Evolutionary conservation across 1,140 invertebrate species (phyloP).

Genomic region (Potamilus streckersoni): DNA sequence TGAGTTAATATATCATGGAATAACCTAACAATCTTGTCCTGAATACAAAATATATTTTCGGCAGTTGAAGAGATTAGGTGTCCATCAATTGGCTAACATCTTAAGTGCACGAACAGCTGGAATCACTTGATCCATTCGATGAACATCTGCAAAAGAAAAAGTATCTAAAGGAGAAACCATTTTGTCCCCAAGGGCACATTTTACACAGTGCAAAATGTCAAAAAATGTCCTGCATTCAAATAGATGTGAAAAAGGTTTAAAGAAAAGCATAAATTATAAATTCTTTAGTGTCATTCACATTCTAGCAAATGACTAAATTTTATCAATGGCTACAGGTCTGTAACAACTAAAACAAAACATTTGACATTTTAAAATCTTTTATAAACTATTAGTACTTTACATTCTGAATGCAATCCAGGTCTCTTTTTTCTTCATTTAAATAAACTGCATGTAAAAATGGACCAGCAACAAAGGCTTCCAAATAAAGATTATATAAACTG

Average conservation of each 20-base stretch:
- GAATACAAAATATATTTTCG: background rate
- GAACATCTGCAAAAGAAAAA: slow-evolving; percentile 45
- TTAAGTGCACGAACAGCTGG: slow-evolving; percentile 61
- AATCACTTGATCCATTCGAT: slow-evolving; percentile 58
- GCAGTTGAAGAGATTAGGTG: background rate
- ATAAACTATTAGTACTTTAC: too few species aligned
- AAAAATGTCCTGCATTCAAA: background rate
- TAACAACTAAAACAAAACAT: too few species aligned
- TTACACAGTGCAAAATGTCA: background rate
- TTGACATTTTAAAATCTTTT: too few species aligned
- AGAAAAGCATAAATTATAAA: background rate
- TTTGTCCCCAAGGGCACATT: background rate
- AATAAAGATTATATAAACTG: too few species aligned
- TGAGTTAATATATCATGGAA: too few species aligned
- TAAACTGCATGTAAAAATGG: too few species aligned
- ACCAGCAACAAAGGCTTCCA: too few species aligned
- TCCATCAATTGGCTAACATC: slow-evolving; percentile 43
- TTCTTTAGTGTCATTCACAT: background rate
- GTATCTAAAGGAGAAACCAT: background rate
- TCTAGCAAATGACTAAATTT: background rate
- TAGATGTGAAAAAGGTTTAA: background rate
- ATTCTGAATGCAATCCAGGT: too few species aligned
- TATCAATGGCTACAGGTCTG: too few species aligned
- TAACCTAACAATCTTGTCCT: too few species aligned
- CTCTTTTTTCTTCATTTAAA: too few species aligned